Percentiles rank a stretch among this genome's conserved stretches.
Evolutionary conservation across 2,888 invertebrate genomes (phyloP).

Genomic region (Scaptodrosophila latifasciaeformis): DNA sequence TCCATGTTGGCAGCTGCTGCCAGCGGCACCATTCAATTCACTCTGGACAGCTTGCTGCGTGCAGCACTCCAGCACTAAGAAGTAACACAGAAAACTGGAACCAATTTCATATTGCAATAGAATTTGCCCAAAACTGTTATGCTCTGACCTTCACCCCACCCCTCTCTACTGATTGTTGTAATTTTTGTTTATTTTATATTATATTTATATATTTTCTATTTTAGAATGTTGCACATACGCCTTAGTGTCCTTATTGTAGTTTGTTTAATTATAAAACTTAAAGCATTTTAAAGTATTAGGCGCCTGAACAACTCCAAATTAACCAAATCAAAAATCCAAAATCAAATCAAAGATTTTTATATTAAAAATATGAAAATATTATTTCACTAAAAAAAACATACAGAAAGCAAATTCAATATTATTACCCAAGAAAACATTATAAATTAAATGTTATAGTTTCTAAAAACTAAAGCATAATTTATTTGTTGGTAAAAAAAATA

Average conservation of each 20-base stretch:
- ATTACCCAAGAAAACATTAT: too few species aligned
- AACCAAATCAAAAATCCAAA: slow-evolving; percentile 7
- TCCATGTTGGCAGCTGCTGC: slow-evolving; percentile 51
- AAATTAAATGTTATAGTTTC: neutral
- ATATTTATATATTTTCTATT: neutral
- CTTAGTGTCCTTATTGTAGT: slow-evolving; percentile 50
- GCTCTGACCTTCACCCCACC: too few species aligned
- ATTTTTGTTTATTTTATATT: too few species aligned
- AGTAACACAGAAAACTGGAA: slow-evolving; percentile 4
- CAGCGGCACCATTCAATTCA: slow-evolving; percentile 56
- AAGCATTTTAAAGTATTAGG: slow-evolving; percentile 34
- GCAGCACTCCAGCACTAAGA: slow-evolving; percentile 59
- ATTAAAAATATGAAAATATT: too few species aligned
- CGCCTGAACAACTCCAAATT: slow-evolving; percentile 31
- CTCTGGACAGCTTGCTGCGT: slow-evolving; percentile 54
- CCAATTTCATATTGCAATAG: slow-evolving; percentile 1
- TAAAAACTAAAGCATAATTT: neutral
- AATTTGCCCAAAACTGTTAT: slow-evolving; percentile 21
- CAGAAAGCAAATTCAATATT: neutral
- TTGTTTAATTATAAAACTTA: slow-evolving; percentile 19
- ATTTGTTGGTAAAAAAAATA: neutral
- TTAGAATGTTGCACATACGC: slow-evolving; percentile 22
- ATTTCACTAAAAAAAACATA: neutral
- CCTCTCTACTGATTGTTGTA: too few species aligned
- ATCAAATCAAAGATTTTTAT: neutral